A percentile compares a stretch with the other conserved stretches of the same genome.
phyloP scores from a whole-genome alignment of 2,797 vertebrate genomes.

The Molossus alvarezi region DNA sequence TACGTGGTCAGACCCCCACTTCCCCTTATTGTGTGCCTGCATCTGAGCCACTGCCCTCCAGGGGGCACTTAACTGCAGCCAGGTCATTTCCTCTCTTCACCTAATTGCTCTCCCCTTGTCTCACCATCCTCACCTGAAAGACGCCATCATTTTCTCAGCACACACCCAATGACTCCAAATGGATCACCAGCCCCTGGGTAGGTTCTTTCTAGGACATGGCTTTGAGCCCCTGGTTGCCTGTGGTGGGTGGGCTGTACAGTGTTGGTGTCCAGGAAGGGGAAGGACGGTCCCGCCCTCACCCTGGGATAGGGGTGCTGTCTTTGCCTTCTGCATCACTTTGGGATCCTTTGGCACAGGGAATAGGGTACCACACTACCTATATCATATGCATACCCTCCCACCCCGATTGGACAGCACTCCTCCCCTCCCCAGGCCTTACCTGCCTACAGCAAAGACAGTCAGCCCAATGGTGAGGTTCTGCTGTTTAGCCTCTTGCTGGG shows the following conservation, averaged over 20 bases:
- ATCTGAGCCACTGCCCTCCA: not conserved
- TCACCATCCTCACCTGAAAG: not conserved
- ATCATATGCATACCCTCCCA: not conserved
- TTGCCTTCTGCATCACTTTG: not conserved
- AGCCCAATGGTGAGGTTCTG: slow-evolving; percentile 88
- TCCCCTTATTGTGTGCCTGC: not conserved
- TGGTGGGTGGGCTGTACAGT: not conserved
- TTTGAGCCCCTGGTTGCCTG: not conserved
- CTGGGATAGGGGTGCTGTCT: not conserved
- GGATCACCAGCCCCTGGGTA: not conserved
- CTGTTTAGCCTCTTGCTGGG: slow-evolving; percentile 83
- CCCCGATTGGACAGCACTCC: not conserved
- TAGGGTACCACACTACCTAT: no score
- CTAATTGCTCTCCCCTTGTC: not conserved
- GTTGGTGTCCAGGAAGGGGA: not conserved
- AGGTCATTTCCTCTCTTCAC: not conserved
- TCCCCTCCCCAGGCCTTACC: slow-evolving; percentile 85
- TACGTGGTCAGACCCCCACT: not conserved
- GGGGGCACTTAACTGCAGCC: accelerated
- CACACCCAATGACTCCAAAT: not conserved
- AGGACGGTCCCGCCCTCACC: not conserved
- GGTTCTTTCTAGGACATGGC: not conserved
- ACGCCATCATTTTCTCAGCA: not conserved
- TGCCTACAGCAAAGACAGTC: slow-evolving; percentile 91
- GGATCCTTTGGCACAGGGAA: not conserved